Evolutionary conservation across 2,888 invertebrate genomes (phyloP), one percentile per base, ranked within the genome.

Genomic region (Cheilosia vulpina): DNA sequence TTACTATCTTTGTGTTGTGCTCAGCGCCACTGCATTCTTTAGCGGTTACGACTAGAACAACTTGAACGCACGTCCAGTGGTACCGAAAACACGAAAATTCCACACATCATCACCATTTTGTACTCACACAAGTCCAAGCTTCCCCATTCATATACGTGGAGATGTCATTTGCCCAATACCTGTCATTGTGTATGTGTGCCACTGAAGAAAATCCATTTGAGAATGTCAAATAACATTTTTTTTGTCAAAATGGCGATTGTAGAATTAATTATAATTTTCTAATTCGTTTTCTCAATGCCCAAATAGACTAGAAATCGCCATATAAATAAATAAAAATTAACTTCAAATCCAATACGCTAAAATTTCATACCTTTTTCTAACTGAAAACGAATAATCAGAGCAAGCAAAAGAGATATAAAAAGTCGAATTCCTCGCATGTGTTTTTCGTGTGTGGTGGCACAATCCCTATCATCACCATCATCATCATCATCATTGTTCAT

Each of bases 161-260:
- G 71, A 80, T 85, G 76, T 81, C 85, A 85, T 81, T 85, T 85
- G 71, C 66, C 55, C 80, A 85, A 71, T 53, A 76, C 3, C 11
- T 45, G 6, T 6, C 13, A 2, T 11, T 34, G 57, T 76, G 50
- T 80, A 45, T 58, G 68, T 62, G 55, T 77, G 62, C 75, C 68
- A 85, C 72, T 57, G 85, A 81, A 85, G 81, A 85, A 85, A 85
- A 85, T 85, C 81, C 80, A 87, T 77, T 87, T 68, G 41, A 77
- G 72, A 81, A 81, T 87, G 81, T 87, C 87, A 83, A 87, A 87
- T 75, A 82, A 87, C 73, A 66, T 87, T 87, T 87, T 87, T 88
- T 88, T 87, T 87, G 87, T 87, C 87, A 88, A 88, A 88, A 88
- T 88, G 88, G 88, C 88, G 88, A 88, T 84, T 73, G 81, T 79